Conservation (phyloP, 2,797 vertebrate species). For the Loris lydekkerianus region DNA sequence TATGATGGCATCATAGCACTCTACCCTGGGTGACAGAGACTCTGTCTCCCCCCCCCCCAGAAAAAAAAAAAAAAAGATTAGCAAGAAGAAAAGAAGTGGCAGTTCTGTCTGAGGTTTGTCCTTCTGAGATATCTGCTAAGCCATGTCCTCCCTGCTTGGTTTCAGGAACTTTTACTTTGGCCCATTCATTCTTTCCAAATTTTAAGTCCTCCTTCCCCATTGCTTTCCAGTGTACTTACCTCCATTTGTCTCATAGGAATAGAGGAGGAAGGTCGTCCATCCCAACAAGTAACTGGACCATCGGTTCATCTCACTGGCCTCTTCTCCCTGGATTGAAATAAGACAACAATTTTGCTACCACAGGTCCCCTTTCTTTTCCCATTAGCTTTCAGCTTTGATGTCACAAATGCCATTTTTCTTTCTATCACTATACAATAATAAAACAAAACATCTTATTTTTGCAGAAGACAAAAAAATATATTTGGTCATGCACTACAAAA, state of each 20-base stretch:
- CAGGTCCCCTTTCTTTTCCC: neutral
- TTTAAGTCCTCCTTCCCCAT: neutral
- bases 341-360: neutral
- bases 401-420: neutral
- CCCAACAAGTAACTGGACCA: neutral
- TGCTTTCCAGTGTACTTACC: neutral
- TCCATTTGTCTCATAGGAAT: neutral
- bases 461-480: neutral
- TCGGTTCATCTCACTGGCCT: neutral
- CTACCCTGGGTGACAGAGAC: too few relatives aligned
- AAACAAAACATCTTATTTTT: neutral
- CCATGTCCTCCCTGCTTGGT: neutral
- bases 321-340: slow-evolving; percentile 38
- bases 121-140: neutral
- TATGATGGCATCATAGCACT: too few relatives aligned
- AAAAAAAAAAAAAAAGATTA: too few relatives aligned
- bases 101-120: neutral
- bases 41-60: too few relatives aligned
- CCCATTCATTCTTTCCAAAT: neutral
- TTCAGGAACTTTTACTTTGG: neutral
- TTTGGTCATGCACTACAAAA: neutral
- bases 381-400: neutral
- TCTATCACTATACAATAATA: neutral
- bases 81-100: neutral
- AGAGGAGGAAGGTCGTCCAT: slow-evolving; percentile 30